Evolutionary conservation across 23 tunicate species (phyloP), one percentile per base, ranked within the genome.

Genomic region (Botrylloides violaceus): DNA sequence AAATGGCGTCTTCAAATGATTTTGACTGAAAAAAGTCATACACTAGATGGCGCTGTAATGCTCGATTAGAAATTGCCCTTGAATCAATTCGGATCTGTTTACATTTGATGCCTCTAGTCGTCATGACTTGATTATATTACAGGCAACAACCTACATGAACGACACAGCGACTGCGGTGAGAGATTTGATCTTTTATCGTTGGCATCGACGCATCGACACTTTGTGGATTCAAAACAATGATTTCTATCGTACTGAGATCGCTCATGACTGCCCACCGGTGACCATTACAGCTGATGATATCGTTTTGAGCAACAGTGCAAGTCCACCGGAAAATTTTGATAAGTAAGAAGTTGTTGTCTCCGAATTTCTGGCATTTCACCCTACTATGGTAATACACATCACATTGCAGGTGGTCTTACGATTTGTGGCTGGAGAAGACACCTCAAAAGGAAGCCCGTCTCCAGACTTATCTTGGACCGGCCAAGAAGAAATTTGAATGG

Each of bases 101-200:
- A n/a, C n/a, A n/a, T n/a, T n/a, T n/a, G n/a, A n/a, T n/a, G n/a
- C n/a, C n/a, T n/a, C n/a, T n/a, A n/a, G n/a, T n/a, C n/a, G n/a
- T n/a, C n/a, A n/a, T n/a, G n/a, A n/a, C n/a, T n/a, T n/a, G n/a
- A n/a, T n/a, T n/a, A n/a, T n/a, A n/a, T n/a, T n/a, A n/a, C 53
- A 43, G 92, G 85, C 58, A 5, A 39, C 49, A 3, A 75, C 81
- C 56, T 87, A 87, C 70, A 87, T 87, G 95, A 48, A 24, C 0
- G 59, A 56, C 64, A 76, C 86, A 12, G 70, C 35, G 24, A 50
- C 70, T n/a, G 95, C 95, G 2, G 70, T 80, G 78, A 62, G 95
- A 2, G 95, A 87, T 38, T 82, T 77, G 7, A 80, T 87, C 30
- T 87, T 87, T 35, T 87, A 80, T 64, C 86, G 95, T 31, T 87